Evolutionary conservation across 2,113 vertebrate species (phyloP).

Genomic region (Diphyllodes magnificus): DNA sequence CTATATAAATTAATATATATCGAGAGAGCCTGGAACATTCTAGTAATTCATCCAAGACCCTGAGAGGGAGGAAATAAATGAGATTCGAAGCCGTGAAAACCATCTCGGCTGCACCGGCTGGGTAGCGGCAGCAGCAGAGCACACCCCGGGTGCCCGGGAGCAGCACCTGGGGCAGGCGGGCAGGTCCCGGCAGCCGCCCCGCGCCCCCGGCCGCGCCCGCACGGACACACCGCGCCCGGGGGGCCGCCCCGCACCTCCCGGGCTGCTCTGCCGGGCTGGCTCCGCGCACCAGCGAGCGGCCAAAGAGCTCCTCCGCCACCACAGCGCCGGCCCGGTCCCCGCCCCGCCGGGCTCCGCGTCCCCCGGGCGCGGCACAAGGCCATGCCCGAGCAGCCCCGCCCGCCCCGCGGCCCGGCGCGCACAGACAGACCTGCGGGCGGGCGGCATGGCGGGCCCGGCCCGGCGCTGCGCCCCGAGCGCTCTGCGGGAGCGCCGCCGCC

Average conservation of each 20-base stretch:
- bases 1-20: fast-evolving
- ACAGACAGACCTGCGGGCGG: not conserved
- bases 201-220: not conserved
- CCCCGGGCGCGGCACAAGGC: not conserved
- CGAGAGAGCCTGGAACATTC: constrained; percentile 26
- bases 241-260: not conserved
- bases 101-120: not conserved
- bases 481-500: not conserved
- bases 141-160: not conserved
- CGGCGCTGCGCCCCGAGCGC: not conserved
- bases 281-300: not conserved
- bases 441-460: not conserved
- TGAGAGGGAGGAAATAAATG: not conserved
- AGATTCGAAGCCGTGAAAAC: not conserved
- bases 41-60: not conserved
- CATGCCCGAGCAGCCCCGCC: not conserved
- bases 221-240: not conserved
- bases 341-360: not conserved
- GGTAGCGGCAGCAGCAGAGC: not conserved
- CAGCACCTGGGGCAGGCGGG: not conserved
- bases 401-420: not conserved
- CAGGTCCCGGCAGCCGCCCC: not conserved
- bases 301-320: not conserved
- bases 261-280: not conserved
- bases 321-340: not conserved